Percentiles rank a stretch among this genome's conserved stretches.
phyloP scores from a whole-genome alignment of 1,140 invertebrate genomes.

The Drosophila littoralis region DNA sequence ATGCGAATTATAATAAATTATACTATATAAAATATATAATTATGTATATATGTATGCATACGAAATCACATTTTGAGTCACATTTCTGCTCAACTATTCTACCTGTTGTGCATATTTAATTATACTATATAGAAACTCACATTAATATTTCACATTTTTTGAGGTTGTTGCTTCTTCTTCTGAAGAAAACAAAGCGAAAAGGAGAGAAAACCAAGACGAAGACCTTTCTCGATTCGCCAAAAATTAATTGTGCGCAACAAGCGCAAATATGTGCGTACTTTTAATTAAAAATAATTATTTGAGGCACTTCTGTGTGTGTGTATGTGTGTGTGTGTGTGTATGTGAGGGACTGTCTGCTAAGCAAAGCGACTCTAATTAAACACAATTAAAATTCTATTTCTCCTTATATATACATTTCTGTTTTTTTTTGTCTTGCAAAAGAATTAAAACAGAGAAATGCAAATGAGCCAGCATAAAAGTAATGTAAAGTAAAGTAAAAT shows the following conservation, averaged over 20 bases:
- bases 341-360: constrained; percentile 22
- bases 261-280: constrained; percentile 60
- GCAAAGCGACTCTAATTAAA: constrained; percentile 71
- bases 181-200: neutral
- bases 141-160: constrained; percentile 15
- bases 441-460: constrained; percentile 50
- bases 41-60: constrained; percentile 19
- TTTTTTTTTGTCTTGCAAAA: constrained; percentile 35
- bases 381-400: constrained; percentile 65
- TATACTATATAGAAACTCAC: no score
- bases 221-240: constrained; percentile 36
- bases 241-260: constrained; percentile 55
- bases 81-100: constrained; percentile 17
- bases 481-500: constrained; percentile 13
- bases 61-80: constrained; percentile 34
- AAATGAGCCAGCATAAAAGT: constrained; percentile 70
- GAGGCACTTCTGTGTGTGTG: constrained; percentile 2
- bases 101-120: constrained; percentile 57
- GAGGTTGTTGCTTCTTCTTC: constrained; percentile 51
- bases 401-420: neutral
- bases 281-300: constrained; percentile 76
- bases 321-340: no score
- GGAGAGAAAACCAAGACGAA: neutral
- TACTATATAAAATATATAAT: constrained; percentile 1
- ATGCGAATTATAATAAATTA: constrained; percentile 23